Evolutionary conservation across 2,888 invertebrate species (phyloP), one percentile per base, ranked within the genome.

Genomic region (Oxytorus armatus): DNA sequence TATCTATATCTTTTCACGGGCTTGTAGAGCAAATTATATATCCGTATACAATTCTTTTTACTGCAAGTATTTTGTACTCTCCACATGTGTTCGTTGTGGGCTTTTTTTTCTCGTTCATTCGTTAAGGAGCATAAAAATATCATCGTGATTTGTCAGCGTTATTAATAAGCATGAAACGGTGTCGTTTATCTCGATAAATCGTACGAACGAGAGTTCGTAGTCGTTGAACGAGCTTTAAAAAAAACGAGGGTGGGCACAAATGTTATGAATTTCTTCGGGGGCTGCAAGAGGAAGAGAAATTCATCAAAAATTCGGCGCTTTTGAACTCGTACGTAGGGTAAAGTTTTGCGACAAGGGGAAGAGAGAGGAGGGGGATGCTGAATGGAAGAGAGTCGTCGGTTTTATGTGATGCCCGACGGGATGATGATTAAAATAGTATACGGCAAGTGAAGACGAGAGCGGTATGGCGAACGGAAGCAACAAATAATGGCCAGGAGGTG

Each of bases 401-500:
- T 77, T 73, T 80, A 39, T 69, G 36, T 21, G 66, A 55, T 68
- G 23, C 51, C 63, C 61, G 77, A 63, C 42, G 61, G 8, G 53
- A 65, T 72, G 76, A 79, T 53, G 80, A 81, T 81, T 57, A 69
- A 81, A 81, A 81, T 81, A 81, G 80, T 80, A 51, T 51, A 61
- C 55, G 74, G 79, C 77, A 74, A 81, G 74, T 79, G 79, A 83
- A 83, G 83, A 65, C 63, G 53, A 39, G 69, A 53, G 74, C 42
- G 82, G 88, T 88, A 82, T 82, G 82, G 77, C 82, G 88, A 90
- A 87, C 92, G 91, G 92, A 92, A 91, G 92, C 90, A 88, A 91
- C 90, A 91, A 92, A 92, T 91, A 91, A 91, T 89, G 89, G 86
- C 66, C 81, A 82, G 83, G 86, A 91, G 90, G 89, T 90, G 91